Evolutionary conservation across 2,888 invertebrate genomes (phyloP).

Genomic region (Drosophila recens): DNA sequence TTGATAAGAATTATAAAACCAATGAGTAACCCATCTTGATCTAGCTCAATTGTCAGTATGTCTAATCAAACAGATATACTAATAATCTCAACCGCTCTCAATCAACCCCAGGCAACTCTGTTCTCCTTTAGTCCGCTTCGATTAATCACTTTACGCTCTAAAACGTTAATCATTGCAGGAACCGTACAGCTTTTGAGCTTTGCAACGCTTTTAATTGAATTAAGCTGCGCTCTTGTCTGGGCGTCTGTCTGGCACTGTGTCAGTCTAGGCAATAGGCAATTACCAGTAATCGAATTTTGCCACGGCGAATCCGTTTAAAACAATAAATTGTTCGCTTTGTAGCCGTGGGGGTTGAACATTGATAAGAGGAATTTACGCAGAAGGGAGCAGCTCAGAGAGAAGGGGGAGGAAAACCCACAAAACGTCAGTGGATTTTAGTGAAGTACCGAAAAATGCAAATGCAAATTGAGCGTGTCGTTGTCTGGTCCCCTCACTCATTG

Average conservation of each 20-base stretch:
- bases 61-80: not conserved
- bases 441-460: conserved; percentile 63
- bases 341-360: conserved; percentile 30
- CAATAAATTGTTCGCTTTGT: conserved; percentile 67
- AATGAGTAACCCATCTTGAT: too few relatives aligned
- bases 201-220: conserved; percentile 72
- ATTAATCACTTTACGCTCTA: conserved; percentile 66
- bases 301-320: conserved; percentile 66
- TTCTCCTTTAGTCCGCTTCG: not conserved
- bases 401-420: conserved; percentile 12
- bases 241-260: not conserved
- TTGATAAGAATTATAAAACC: too few relatives aligned
- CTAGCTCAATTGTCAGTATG: not conserved
- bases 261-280: conserved; percentile 66
- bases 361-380: not conserved
- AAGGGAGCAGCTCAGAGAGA: not conserved
- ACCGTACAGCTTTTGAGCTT: conserved; percentile 53
- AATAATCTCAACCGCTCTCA: not conserved
- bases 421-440: conserved; percentile 14
- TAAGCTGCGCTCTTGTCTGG: conserved; percentile 66
- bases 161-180: conserved; percentile 58
- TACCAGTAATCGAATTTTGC: conserved; percentile 75
- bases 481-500: conserved; percentile 2
- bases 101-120: not conserved
- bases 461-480: conserved; percentile 62